Evolutionary conservation across 2,113 vertebrate genomes (phyloP).

Genomic region (Pungitius pungitius): DNA sequence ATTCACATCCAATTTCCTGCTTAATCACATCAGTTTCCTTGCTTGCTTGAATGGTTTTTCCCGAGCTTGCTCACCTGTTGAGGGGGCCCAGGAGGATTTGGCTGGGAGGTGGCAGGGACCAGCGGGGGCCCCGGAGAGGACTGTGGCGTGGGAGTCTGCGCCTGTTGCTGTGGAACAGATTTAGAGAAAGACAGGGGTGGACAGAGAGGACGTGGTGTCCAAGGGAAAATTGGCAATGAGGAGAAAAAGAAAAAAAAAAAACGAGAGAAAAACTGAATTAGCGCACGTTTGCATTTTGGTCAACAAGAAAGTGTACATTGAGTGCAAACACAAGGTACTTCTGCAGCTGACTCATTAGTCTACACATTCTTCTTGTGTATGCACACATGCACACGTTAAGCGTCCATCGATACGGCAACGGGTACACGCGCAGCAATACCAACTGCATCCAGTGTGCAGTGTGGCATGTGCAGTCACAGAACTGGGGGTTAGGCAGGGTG

Average conservation of each 20-base stretch:
- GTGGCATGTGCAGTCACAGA: conserved; percentile 42
- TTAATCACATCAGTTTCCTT: conserved; percentile 47
- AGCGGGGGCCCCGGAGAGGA: conserved; percentile 57
- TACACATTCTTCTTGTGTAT: conserved; percentile 59
- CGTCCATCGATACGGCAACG: conserved; percentile 3
- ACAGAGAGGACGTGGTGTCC: conserved; percentile 35
- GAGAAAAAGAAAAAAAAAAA: conserved; percentile 41
- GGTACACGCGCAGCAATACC: conserved; percentile 45
- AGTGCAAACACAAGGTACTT: conserved; percentile 68
- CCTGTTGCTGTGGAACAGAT: conserved; percentile 61
- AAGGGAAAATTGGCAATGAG: conserved; percentile 32
- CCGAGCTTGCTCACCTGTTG: conserved; percentile 67
- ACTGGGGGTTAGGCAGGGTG: conserved; percentile 66
- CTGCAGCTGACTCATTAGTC: neutral
- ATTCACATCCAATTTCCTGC: conserved; percentile 39
- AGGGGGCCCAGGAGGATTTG: conserved; percentile 43
- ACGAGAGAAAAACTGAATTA: conserved; percentile 26
- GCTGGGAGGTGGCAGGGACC: conserved; percentile 58
- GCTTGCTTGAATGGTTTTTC: neutral
- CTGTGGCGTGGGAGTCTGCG: conserved; percentile 65
- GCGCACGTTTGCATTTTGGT: conserved; percentile 22
- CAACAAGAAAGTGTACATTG: conserved; percentile 30
- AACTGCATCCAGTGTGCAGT: conserved; percentile 31
- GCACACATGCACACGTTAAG: conserved; percentile 56
- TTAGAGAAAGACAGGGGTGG: conserved; percentile 40